These are phyloP conservation scores for Coelinius sp. DNA, from an alignment of 2,888 invertebrate genomes.

Conservation along the genomic window DNA sequence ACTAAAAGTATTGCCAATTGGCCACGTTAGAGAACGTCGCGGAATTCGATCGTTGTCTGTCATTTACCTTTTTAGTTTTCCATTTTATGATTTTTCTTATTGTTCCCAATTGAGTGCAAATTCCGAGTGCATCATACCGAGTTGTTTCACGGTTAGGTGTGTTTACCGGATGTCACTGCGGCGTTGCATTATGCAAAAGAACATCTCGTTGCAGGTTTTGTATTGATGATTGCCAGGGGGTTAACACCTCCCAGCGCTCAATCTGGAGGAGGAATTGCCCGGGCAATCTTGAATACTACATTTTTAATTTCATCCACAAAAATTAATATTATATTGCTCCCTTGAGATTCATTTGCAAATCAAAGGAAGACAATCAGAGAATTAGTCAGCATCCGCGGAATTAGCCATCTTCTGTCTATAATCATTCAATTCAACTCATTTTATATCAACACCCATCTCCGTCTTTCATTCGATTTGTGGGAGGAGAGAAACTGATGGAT, in stretches of 20 bases:
- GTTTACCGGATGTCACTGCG: background rate
- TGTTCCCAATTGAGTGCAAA: background rate
- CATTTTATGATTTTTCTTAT: background rate
- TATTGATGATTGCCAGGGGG: background rate
- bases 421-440: background rate
- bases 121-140: background rate
- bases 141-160: constrained; percentile 37
- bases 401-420: background rate
- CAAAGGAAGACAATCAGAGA: too few relatives aligned
- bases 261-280: background rate
- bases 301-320: background rate
- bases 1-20: constrained; percentile 42
- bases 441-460: background rate
- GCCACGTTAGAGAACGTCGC: constrained; percentile 42
- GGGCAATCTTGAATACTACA: too few relatives aligned
- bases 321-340: background rate
- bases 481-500: background rate
- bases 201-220: background rate
- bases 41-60: constrained; percentile 36
- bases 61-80: constrained; percentile 4
- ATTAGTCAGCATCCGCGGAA: background rate
- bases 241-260: background rate
- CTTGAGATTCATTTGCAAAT: background rate
- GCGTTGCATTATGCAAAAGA: background rate
- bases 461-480: too few relatives aligned